phyloP scores from a whole-genome alignment of 2,797 vertebrate genomes.

The Lithobates sylvaticus region DNA sequence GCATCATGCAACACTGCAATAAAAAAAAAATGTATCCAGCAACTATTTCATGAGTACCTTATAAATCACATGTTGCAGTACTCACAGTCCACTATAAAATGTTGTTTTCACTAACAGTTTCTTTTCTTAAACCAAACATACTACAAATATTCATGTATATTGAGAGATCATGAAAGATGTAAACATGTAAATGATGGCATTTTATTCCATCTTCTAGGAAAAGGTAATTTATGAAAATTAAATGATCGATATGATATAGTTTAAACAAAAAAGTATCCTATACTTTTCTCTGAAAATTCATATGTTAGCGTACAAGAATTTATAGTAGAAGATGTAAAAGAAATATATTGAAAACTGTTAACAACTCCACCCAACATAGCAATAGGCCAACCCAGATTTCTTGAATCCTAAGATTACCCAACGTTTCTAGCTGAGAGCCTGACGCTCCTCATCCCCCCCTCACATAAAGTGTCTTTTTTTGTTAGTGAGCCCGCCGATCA shows the following conservation, averaged over 20 bases:
- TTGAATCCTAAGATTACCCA: too few relatives aligned
- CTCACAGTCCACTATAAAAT: neutral
- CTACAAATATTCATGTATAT: neutral
- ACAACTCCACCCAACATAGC: too few relatives aligned
- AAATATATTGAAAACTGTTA: neutral
- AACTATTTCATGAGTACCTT: too few relatives aligned
- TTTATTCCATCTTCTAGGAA: neutral
- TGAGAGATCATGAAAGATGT: neutral
- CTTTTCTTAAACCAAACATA: neutral
- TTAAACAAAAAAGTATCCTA: neutral
- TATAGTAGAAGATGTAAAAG: neutral
- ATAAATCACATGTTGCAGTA: neutral
- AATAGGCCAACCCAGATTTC: too few relatives aligned
- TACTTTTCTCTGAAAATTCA: neutral
- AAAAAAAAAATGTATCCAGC: too few relatives aligned
- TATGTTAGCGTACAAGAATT: neutral
- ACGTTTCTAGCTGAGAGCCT: too few relatives aligned
- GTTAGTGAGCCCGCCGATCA: too few relatives aligned
- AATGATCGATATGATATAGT: neutral
- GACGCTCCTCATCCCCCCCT: too few relatives aligned
- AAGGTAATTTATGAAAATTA: neutral
- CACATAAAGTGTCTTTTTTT: too few relatives aligned
- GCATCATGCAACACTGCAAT: too few relatives aligned
- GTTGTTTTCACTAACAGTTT: neutral
- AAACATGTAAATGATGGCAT: slow-evolving; percentile 21